Base-by-base conservation (phyloP, 1,140 invertebrate species). In the Dreissena rostriformis region DNA sequence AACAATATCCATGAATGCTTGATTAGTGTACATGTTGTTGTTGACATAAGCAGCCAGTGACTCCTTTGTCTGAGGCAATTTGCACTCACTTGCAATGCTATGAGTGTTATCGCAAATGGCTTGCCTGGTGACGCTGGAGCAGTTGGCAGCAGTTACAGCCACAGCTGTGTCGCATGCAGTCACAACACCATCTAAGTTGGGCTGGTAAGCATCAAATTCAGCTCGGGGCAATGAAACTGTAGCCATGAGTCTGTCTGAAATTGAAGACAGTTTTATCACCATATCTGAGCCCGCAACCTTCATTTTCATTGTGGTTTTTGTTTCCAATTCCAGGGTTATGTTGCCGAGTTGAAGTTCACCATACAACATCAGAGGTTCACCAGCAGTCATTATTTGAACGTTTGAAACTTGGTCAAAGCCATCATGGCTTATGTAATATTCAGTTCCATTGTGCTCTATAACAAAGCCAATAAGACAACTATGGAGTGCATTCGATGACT, bases 401-500 rank as follows among this genome's bases (percentile, higher is more conserved):
- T 79, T 82, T 14, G 82, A 71, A 17, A 63, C 70, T 24, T 61
- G 57, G 14, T 68, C 55, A 57, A 63, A 85, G 15, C 63, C 55
- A 17, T 88, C 68, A 14, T 73, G 67, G 53, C 84, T 61, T 26
- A 84, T 66, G 52, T 79, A 76, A 28, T 86, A 79, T 11, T 26
- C 26, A 19, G 53, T 81, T 7, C 67, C 66, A 28, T 39, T 28
- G 66, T 88, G 87, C 49, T 83, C 52, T 22, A 88, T n/a, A 11
- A 87, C 68, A 73, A 87, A 83, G 2, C 88, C 87, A 19, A 68
- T 77, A 11, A 83, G 49, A 79, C 86, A 87, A 49, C 75, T 53
- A 14, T 76, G 73, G 22, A 79, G 71, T 22, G 66, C 29, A 2
- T 51, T 65, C 0, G 73, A 57, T 15, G 26, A 51, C 8, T 53